These are phyloP conservation scores for Corynorhinus townsendii DNA, from an alignment of 2,113 vertebrate genomes.

Conservation along the genomic window DNA sequence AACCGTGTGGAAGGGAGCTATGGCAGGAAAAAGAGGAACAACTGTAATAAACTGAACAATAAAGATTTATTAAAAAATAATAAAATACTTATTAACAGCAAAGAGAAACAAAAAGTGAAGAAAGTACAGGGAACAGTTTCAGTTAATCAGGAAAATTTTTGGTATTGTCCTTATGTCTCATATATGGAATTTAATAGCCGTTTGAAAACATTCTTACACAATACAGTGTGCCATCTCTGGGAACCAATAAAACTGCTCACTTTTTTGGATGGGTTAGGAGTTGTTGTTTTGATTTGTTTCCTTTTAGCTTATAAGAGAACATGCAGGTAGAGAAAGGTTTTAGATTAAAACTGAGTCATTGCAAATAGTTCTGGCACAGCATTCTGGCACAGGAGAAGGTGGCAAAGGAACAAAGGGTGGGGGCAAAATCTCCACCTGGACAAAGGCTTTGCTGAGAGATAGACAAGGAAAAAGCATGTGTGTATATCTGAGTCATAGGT, in stretches of 20 bases:
- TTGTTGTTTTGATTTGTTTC: background rate
- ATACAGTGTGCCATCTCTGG: background rate
- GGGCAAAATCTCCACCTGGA: background rate
- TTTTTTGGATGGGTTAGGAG: background rate
- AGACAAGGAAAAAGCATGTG: background rate
- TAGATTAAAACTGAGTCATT: constrained; percentile 19
- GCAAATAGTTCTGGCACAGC: background rate
- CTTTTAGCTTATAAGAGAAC: background rate
- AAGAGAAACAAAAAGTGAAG: background rate
- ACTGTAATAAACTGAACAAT: too few species aligned
- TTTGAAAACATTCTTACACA: background rate
- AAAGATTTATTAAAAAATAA: too few species aligned
- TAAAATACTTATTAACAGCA: background rate
- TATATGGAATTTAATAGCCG: background rate
- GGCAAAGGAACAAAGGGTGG: background rate
- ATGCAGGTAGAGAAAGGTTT: background rate
- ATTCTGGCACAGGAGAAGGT: background rate
- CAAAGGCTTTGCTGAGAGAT: background rate
- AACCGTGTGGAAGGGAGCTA: too few species aligned
- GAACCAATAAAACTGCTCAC: background rate
- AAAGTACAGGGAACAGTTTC: background rate
- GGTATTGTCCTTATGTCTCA: background rate
- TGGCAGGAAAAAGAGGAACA: too few species aligned
- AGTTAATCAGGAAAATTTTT: background rate
- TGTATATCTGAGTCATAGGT: background rate